Evolutionary conservation across 2,888 invertebrate genomes (phyloP), one percentile per base, ranked within the genome.

Genomic region (Tipula helvola): DNA sequence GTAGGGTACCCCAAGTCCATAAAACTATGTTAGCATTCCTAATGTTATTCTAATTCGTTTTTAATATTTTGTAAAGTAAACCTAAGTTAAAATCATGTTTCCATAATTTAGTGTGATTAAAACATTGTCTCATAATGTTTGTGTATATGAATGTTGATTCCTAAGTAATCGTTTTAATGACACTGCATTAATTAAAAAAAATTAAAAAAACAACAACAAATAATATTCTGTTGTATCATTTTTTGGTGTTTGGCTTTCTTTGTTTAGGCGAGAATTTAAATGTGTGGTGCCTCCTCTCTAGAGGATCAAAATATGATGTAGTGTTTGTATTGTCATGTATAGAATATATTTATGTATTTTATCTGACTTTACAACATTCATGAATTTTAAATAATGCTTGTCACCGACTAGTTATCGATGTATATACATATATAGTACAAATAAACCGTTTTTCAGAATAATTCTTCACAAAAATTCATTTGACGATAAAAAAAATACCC

Each of bases 111-210:
- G 71, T 71, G 71, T 28, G 71, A 71, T 71, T 71, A 71, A 71
- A 71, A 28, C 18, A 57, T 28, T 28, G 28, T 28, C 28, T 28
- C 28, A 71, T 28, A n/a, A 4, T 71, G 28, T 10, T 3, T 28
- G 16, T 71, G 52, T 47, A 52, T 52, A n/a, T 52, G 52, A n/a
- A n/a, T n/a, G n/a, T n/a, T n/a, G n/a, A 71, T 2, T 71, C 71
- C 71, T 71, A 71, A 71, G 71, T 71, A 71, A 71, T 71, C 71
- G 71, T 71, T 71, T 71, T 71, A 71, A 71, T 71, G 71, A 71
- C 71, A 71, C 71, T 71, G 71, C 71, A 71, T 28, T 71, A 71
- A 71, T 71, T 71, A 71, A 28, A 71, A 71, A 3, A 71, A n/a
- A n/a, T n/a, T n/a, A n/a, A n/a, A 18, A 52, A n/a, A 44, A n/a